Percentiles rank a stretch among this genome's conserved stretches.
phyloP scores from a whole-genome alignment of 2,113 vertebrate species.

The Smithornis capensis region DNA sequence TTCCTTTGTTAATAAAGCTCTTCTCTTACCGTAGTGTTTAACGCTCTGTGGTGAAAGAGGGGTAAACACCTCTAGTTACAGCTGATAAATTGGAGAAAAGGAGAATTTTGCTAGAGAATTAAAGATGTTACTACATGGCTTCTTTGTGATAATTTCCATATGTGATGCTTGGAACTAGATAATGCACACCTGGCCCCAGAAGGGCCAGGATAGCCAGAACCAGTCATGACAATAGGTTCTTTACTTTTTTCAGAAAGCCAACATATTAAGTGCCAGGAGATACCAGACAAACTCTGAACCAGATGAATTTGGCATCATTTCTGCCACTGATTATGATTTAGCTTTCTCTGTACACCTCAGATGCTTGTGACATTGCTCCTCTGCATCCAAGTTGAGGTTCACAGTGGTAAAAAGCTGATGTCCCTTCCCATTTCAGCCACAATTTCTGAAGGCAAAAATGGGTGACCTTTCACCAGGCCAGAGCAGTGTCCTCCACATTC shows the following conservation, averaged over 20 bases:
- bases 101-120: not conserved
- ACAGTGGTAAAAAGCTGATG: not conserved
- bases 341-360: not conserved
- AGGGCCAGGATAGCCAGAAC: not conserved
- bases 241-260: not conserved
- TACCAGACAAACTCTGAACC: not conserved
- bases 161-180: not conserved
- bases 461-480: not conserved
- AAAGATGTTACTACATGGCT: not conserved
- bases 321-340: not conserved
- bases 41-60: not conserved
- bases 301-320: not conserved
- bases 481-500: not conserved
- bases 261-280: not conserved
- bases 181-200: not conserved
- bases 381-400: not conserved
- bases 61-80: not conserved
- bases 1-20: not conserved
- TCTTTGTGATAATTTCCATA: not conserved
- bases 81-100: not conserved
- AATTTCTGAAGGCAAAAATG: not conserved
- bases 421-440: not conserved
- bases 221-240: not conserved
- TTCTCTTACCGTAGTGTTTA: not conserved
- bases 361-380: not conserved